Conservation (phyloP, 2,113 vertebrate species). For the Climacteris rufus region DNA sequence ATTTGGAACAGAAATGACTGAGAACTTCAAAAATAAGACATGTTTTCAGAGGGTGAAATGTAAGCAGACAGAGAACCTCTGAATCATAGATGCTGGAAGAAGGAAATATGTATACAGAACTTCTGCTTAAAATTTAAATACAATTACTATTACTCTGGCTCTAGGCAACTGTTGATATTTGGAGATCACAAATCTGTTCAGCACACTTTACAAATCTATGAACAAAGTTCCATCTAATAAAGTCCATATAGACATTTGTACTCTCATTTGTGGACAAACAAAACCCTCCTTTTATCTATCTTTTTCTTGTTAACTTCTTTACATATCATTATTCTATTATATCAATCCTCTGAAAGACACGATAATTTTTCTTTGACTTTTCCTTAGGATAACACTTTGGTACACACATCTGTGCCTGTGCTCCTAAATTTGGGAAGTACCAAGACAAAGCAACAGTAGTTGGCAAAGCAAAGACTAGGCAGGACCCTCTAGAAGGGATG, state of each 20-base stretch:
- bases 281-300: fast-evolving
- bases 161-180: neutral
- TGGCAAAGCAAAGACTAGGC: neutral
- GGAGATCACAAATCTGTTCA: neutral
- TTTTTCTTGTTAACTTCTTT: neutral
- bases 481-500: neutral
- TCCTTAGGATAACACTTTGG: neutral
- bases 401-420: neutral
- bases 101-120: neutral
- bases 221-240: neutral
- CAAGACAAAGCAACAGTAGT: fast-evolving
- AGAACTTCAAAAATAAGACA: neutral
- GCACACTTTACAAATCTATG: neutral
- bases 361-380: neutral
- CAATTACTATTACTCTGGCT: neutral
- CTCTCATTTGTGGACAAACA: neutral
- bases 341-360: neutral
- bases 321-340: neutral
- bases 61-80: neutral
- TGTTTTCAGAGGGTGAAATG: neutral
- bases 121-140: neutral
- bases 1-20: neutral
- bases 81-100: neutral
- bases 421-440: neutral
- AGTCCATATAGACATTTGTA: fast-evolving